Conservation (phyloP, 2,797 vertebrate species). For the Potorous gilbertii region DNA sequence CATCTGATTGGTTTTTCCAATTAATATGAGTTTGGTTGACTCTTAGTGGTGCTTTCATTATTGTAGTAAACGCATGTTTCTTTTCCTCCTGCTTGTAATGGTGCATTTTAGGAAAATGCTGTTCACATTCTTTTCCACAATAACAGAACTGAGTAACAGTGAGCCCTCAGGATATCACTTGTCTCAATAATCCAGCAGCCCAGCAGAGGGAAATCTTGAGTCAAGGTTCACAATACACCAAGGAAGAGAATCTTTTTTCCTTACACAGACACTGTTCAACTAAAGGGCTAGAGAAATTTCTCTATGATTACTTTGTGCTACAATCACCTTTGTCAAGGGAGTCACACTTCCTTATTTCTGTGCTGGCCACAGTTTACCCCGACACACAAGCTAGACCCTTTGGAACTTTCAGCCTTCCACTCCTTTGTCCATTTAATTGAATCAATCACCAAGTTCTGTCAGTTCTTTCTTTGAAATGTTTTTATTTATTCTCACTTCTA, state of each 20-base stretch:
- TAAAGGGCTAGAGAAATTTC: background rate
- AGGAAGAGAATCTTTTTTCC: background rate
- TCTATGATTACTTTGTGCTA: background rate
- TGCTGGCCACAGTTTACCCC: background rate
- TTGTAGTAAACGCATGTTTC: background rate
- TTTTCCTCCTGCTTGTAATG: background rate
- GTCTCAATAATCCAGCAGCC: conserved; percentile 54
- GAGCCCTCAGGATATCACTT: background rate
- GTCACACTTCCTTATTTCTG: background rate
- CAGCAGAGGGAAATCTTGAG: conserved; percentile 82
- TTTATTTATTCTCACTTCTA: background rate
- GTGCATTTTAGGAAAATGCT: background rate
- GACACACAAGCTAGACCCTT: background rate
- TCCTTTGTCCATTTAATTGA: background rate
- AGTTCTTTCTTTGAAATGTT: background rate
- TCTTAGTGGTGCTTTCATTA: background rate
- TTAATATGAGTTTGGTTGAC: background rate
- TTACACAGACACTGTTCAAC: background rate
- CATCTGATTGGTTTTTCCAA: background rate
- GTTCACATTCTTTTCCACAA: background rate
- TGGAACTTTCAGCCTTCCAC: background rate
- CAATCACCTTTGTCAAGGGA: background rate
- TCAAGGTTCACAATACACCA: conserved; percentile 64
- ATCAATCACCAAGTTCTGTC: background rate
- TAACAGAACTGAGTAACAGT: background rate